A percentile compares a stretch with the other conserved stretches of the same genome.
phyloP scores from a whole-genome alignment of 2,888 invertebrate genomes.

The Carcina quercana region DNA sequence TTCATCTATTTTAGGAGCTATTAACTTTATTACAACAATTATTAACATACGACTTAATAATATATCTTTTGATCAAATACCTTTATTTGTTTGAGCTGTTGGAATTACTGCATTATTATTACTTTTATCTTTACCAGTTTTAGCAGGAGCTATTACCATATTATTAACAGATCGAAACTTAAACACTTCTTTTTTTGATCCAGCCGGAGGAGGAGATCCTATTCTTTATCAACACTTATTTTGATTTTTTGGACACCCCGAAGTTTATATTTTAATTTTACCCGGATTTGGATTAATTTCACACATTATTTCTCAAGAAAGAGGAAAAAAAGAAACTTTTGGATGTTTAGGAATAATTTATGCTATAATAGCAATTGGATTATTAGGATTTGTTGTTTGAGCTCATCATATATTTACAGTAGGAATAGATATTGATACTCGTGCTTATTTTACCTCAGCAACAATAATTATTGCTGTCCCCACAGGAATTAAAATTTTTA shows the following conservation, averaged over 20 bases:
- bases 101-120: slow-evolving; percentile 69
- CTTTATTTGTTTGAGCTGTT: slow-evolving; percentile 84
- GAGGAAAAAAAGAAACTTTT: slow-evolving; percentile 84
- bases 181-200: slow-evolving; percentile 88
- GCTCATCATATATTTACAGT: slow-evolving; percentile 91
- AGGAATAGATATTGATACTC: slow-evolving; percentile 88
- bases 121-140: slow-evolving; percentile 80
- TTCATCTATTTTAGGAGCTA: slow-evolving; percentile 82
- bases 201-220: slow-evolving; percentile 86
- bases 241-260: slow-evolving; percentile 92
- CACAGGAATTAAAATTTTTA: too few species aligned
- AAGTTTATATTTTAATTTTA: slow-evolving; percentile 90
- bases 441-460: too few species aligned
- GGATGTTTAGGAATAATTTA: slow-evolving; percentile 85
- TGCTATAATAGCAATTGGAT: slow-evolving; percentile 88
- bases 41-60: slow-evolving; percentile 79
- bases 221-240: slow-evolving; percentile 89
- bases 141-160: slow-evolving; percentile 88
- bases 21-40: slow-evolving; percentile 87
- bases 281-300: slow-evolving; percentile 89
- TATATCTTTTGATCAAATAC: slow-evolving; percentile 77
- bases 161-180: slow-evolving; percentile 85
- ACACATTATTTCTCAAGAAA: slow-evolving; percentile 84
- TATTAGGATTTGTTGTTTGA: slow-evolving; percentile 89
- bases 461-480: too few species aligned